Evolutionary conservation across 2,888 invertebrate species (phyloP).

Genomic region (Prosapia bicincta): DNA sequence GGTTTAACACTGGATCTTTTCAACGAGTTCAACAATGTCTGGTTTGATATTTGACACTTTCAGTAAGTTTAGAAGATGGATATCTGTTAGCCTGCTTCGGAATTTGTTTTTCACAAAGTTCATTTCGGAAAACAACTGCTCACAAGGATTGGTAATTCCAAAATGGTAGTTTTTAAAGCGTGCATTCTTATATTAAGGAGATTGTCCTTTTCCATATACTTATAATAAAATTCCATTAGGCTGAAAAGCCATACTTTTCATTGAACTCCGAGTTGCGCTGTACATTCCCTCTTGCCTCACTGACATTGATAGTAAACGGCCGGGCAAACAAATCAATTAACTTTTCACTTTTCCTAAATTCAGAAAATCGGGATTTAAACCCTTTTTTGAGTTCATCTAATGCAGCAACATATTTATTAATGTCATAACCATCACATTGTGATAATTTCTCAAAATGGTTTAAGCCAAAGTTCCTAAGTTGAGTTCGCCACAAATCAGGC

Average conservation of each 20-base stretch:
- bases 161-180: not conserved
- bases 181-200: not conserved
- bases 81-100: no score
- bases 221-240: not conserved
- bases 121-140: not conserved
- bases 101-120: no score
- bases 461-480: not conserved
- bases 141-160: not conserved
- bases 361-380: not conserved
- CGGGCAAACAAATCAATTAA: no score
- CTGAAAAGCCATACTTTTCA: not conserved
- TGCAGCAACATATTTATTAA: no score
- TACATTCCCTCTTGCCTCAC: not conserved
- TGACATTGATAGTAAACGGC: not conserved
- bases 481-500: not conserved
- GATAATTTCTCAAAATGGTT: not conserved
- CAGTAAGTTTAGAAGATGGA: not conserved
- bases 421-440: not conserved
- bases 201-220: not conserved
- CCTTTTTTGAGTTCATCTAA: no score
- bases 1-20: no score
- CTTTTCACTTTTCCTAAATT: conserved; percentile 4
- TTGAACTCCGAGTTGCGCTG: not conserved
- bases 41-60: not conserved
- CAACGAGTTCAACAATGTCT: no score